A percentile compares a stretch with the other conserved stretches of the same genome.
phyloP scores from a whole-genome alignment of 2,797 vertebrate genomes.

The Gambusia yucatana region DNA sequence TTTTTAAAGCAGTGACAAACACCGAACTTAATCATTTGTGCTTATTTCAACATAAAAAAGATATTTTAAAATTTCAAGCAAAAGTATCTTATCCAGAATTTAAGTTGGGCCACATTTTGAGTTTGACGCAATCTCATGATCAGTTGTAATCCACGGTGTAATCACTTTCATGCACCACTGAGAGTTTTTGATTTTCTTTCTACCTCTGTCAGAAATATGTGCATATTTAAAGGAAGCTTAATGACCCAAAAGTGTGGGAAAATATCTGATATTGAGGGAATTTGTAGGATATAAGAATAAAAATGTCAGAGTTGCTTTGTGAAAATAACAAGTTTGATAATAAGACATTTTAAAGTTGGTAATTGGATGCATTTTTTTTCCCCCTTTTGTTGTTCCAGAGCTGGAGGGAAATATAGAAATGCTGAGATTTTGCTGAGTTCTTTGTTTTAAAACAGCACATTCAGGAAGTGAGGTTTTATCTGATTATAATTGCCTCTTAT shows the following conservation, averaged over 20 bases:
- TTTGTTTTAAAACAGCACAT: constrained; percentile 48
- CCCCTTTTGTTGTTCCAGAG: constrained; percentile 74
- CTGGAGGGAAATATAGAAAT: constrained; percentile 65
- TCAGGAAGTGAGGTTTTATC: constrained; percentile 29
- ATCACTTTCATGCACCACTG: constrained; percentile 20
- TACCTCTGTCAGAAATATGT: constrained; percentile 56
- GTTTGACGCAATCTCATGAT: background rate
- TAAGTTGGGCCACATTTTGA: background rate
- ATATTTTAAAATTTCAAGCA: background rate
- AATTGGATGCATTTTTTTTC: constrained; percentile 74
- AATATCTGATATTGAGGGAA: constrained; percentile 77
- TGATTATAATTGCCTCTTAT: constrained; percentile 29
- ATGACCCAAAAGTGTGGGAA: constrained; percentile 65
- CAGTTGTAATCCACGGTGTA: background rate
- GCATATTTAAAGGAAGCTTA: constrained; percentile 64
- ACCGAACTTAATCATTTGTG: background rate
- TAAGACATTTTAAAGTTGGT: constrained; percentile 76
- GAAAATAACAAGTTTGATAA: constrained; percentile 82
- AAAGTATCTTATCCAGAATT: background rate
- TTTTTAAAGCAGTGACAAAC: background rate
- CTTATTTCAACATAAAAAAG: background rate
- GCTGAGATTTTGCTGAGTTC: constrained; percentile 38
- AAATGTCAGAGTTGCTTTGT: constrained; percentile 74
- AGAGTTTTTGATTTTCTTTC: constrained; percentile 44
- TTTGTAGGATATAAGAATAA: constrained; percentile 76